Evolutionary conservation across 92 coral and sea anemone genomes (phyloP).

Genomic region (Bergia sp.): DNA sequence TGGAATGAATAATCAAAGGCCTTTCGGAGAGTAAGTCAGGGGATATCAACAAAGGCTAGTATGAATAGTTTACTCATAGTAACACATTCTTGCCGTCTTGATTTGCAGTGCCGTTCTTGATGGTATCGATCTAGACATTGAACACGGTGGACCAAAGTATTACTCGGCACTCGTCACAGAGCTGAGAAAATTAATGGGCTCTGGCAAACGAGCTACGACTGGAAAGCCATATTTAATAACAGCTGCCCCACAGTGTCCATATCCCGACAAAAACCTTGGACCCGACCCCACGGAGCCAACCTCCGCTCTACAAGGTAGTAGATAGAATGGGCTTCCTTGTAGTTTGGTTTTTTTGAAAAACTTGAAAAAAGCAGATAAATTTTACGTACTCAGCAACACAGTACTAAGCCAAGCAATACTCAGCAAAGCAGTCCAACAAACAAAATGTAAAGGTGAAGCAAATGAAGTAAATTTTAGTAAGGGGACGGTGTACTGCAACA

Average conservation of each 20-base stretch:
- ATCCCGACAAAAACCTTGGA: constrained; percentile 82
- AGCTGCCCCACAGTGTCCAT: constrained; percentile 86
- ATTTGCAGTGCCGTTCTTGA: constrained; percentile 71
- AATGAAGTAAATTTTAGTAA: too few relatives aligned
- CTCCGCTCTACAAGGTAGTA: constrained; percentile 72
- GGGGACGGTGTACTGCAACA: too few relatives aligned
- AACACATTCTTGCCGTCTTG: background rate
- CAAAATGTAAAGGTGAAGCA: too few relatives aligned
- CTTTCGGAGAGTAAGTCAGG: constrained; percentile 47
- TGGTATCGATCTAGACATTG: constrained; percentile 84
- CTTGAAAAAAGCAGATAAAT: too few relatives aligned
- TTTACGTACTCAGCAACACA: too few relatives aligned
- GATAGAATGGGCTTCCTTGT: too few relatives aligned
- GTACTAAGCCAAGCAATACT: too few relatives aligned
- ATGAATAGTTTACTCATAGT: background rate
- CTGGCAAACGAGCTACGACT: constrained; percentile 44
- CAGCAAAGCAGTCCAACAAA: too few relatives aligned
- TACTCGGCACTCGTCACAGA: constrained; percentile 77
- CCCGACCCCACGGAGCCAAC: constrained; percentile 62
- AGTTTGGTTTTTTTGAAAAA: too few relatives aligned
- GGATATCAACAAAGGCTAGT: background rate
- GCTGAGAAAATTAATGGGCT: constrained; percentile 67
- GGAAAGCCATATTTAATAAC: constrained; percentile 68
- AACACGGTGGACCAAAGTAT: constrained; percentile 77
- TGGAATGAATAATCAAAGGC: constrained; percentile 61